Evolutionary conservation across 2,113 vertebrate species (phyloP), one percentile per base, ranked within the genome.

Genomic region (Myotis yumanensis): DNA sequence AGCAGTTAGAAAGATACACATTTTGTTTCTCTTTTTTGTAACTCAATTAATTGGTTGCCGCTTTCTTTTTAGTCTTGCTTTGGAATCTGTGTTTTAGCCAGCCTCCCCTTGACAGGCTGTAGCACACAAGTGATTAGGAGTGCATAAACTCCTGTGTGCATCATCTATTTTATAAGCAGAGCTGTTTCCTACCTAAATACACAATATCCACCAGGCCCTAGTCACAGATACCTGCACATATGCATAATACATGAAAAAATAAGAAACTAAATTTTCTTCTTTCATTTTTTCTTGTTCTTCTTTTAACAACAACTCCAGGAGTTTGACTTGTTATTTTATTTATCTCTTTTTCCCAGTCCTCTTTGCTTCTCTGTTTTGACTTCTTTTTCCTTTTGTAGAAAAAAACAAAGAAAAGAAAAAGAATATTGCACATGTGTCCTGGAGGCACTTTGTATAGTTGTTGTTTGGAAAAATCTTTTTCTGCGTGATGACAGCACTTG

Each of bases 401-500:
- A 35, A 10, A 25, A 57, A 23, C 1, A 25, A 57, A 23, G 8
- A 11, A 25, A 86, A 83, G 77, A 30, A 62, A 69, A 93, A 84
- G 72, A 90, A 72, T 32, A 68, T 76, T 51, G 80, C 76, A 80
- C 22, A 68, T 30, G 54, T 95, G 20, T 96, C 92, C 90, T 81
- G 18, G 22, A 90, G 86, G 82, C 57, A 54, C 54, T 93, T 93
- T 85, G 89, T 88, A 82, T 76, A 93, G 80, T 69, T 94, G 83
- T 96, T 96, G 81, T 94, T 95, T 95, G 90, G 66, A 93, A 97
- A 95, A 96, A 90, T 64, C 69, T 76, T 89, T 93, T 94, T 82
- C 76, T 86, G 73, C 80, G 64, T 37, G 71, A n/a, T 90, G 69
- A 94, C 2, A 15, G 82, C 18, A 32, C 77, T 93, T 96, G 95